A percentile compares a stretch with the other conserved stretches of the same genome.
Conservation (phyloP, 1,140 invertebrate genomes). For the Antheraea mylitta region DNA sequence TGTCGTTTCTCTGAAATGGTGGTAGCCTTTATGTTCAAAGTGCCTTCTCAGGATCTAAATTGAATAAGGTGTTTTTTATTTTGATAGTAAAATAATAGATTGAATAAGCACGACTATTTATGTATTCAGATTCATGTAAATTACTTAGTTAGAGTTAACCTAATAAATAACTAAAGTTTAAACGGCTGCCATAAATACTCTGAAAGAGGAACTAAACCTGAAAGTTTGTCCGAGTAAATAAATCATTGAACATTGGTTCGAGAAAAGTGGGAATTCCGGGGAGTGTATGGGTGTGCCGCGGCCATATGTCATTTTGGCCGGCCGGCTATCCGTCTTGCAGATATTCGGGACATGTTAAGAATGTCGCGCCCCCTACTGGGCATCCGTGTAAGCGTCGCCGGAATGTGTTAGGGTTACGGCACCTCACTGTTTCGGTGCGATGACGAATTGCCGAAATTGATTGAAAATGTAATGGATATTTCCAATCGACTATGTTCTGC, state of each 20-base stretch:
- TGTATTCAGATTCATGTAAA: not conserved
- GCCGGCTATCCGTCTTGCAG: constrained; percentile 68
- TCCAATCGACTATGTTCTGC: not conserved
- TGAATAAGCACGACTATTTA: too few species aligned
- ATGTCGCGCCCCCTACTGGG: constrained; percentile 40
- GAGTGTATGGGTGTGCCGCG: constrained; percentile 39
- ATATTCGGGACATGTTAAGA: constrained; percentile 64
- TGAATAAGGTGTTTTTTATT: too few species aligned
- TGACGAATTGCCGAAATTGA: constrained; percentile 1
- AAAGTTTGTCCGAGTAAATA: constrained; percentile 45
- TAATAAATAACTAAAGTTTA: constrained; percentile 34
- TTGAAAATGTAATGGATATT: constrained; percentile 3
- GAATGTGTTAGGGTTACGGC: constrained; percentile 32
- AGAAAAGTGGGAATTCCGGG: constrained; percentile 48
- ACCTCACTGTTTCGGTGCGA: not conserved
- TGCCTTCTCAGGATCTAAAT: too few species aligned
- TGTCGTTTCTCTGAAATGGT: too few species aligned
- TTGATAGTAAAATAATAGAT: too few species aligned
- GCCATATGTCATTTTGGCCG: constrained; percentile 65
- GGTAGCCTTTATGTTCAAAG: too few species aligned
- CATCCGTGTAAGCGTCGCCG: constrained; percentile 31
- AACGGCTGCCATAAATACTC: constrained; percentile 45
- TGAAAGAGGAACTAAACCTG: constrained; percentile 48
- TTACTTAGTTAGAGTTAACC: constrained; percentile 4
- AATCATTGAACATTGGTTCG: constrained; percentile 45